Base-by-base conservation (phyloP, 2,888 invertebrate species). In the Melanchra persicariae region DNA sequence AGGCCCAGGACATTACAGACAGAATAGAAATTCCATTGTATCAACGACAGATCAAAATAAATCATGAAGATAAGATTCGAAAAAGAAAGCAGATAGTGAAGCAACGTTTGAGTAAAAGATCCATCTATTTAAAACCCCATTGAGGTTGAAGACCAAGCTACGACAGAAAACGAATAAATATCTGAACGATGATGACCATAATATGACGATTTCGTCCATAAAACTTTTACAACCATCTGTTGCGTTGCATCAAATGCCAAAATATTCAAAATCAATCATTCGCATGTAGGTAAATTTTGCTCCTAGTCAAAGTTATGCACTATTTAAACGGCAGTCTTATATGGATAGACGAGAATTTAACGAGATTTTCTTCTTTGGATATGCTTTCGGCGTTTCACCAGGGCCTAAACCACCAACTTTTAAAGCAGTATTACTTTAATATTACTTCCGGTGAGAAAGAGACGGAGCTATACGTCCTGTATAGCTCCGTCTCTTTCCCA, bases 291-390 rank as follows among this genome's bases (percentile, higher is more conserved):
- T n/a, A 61, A 77, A 75, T 57, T 80, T 58, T 61, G 19, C 45
- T 58, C n/a, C n/a, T 40, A 43, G 63, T 55, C 45, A 24, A 37
- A 43, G 55, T 64, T 75, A 24, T 12, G 47, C 49, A 72, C 60
- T 52, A 86, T 83, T 83, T 82, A 65, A 85, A 86, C 72, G 59
- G 47, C 34, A n/a, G 37, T 10, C 7, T 3, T 67, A 79, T 85
- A 30, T 4, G 1, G 63, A 37, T 22, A 15, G 3, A 66, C 84
- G 84, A 83, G 51, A 72, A 37, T 63, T 52, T 55, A 40, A 70
- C 64, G 74, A 74, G 34, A 40, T 52, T 34, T 19, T 47, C 17
- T 10, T 43, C 17, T 10, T 24, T 60, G 8, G 37, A 47, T 34
- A 47, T 59, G 10, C n/a, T 59, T 0, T 4, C 40, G 24, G 52